phyloP scores from a whole-genome alignment of 1,140 invertebrate species.

The Hetaerina americana region DNA sequence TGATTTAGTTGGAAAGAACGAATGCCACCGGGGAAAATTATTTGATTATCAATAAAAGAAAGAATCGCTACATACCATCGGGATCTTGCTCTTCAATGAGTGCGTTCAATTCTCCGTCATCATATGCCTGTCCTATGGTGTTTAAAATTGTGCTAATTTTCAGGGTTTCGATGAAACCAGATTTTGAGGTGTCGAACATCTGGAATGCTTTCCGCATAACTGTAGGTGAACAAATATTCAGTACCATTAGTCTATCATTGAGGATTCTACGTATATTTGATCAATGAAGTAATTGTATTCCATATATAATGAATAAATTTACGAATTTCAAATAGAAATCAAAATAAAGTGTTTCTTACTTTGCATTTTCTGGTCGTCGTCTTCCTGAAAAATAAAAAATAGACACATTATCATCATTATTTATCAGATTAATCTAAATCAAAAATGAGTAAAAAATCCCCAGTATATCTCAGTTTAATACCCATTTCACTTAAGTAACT shows the following conservation, averaged over 20 bases:
- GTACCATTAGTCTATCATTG: not conserved
- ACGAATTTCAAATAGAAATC: not conserved
- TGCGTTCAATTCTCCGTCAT: slow-evolving; percentile 69
- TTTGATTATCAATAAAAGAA: no score
- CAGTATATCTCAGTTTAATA: no score
- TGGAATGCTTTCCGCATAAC: slow-evolving; percentile 75
- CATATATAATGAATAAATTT: not conserved
- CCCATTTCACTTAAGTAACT: no score
- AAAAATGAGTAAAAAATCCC: no score
- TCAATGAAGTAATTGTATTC: not conserved
- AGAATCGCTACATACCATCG: slow-evolving; percentile 54
- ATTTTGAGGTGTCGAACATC: slow-evolving; percentile 87
- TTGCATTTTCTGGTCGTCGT: not conserved
- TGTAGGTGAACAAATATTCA: no score
- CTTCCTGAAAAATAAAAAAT: not conserved
- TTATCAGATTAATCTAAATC: no score
- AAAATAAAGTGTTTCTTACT: not conserved
- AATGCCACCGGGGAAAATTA: no score
- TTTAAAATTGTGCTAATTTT: slow-evolving; percentile 87
- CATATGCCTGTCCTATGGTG: slow-evolving; percentile 85
- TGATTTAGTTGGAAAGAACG: no score
- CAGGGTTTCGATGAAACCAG: slow-evolving; percentile 74
- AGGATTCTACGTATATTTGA: not conserved
- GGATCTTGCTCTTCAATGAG: slow-evolving; percentile 76
- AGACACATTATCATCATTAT: no score